A percentile compares a stretch with the other conserved stretches of the same genome.
phyloP scores from a whole-genome alignment of 2,888 invertebrate species.

The Panopea generosa region DNA sequence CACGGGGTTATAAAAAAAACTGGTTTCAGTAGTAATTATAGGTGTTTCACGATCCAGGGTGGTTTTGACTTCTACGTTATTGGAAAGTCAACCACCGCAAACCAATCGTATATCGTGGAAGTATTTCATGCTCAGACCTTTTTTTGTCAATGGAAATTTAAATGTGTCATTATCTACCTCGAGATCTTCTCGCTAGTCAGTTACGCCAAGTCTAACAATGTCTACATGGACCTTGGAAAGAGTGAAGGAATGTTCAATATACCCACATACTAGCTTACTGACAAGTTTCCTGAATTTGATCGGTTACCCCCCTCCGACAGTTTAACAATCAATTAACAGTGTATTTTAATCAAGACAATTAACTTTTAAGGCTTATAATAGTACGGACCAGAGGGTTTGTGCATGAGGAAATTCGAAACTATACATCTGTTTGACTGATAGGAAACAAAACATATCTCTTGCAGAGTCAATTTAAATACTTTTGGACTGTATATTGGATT shows the following conservation, averaged over 20 bases:
- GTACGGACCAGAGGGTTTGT: slow-evolving; percentile 22
- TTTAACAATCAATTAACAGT: slow-evolving; percentile 54
- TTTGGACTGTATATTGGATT: too few species aligned
- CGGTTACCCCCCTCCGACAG: slow-evolving; percentile 53
- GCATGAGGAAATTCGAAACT: slow-evolving; percentile 15
- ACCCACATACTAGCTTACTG: slow-evolving; percentile 37
- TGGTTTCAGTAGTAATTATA: too few species aligned
- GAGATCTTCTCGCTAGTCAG: slow-evolving; percentile 39
- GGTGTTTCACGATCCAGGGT: too few species aligned
- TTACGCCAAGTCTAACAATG: slow-evolving; percentile 41
- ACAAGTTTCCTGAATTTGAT: slow-evolving; percentile 27
- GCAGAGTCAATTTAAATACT: slow-evolving; percentile 3
- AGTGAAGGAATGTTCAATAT: slow-evolving; percentile 41
- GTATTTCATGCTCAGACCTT: not conserved
- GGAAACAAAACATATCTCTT: slow-evolving; percentile 10
- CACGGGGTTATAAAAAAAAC: too few species aligned
- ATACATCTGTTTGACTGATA: slow-evolving; percentile 21
- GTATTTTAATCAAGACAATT: slow-evolving; percentile 54
- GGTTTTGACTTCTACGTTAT: too few species aligned
- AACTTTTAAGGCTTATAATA: slow-evolving; percentile 12
- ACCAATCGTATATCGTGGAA: too few species aligned
- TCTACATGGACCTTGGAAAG: slow-evolving; percentile 31
- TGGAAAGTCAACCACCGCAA: too few species aligned
- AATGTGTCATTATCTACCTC: slow-evolving; percentile 39
- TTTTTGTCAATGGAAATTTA: slow-evolving; percentile 5